Base-by-base conservation (phyloP, 23 tunicate genomes). In the Styela clava region DNA sequence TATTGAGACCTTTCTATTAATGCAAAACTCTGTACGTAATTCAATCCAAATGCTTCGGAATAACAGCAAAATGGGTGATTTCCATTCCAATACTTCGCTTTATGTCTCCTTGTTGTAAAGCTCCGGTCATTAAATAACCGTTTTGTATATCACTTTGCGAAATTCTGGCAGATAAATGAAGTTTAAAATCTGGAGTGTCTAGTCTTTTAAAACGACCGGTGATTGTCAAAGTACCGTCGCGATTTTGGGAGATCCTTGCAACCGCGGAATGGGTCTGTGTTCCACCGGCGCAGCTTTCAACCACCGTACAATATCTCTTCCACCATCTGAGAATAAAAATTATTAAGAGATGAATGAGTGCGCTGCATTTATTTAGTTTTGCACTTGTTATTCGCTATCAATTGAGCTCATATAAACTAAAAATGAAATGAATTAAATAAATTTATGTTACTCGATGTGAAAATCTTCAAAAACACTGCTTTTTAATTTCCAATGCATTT, bases 91-190 rank as follows among this genome's bases (percentile, higher is more conserved):
- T 85, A 21, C 68, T 67, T 21, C 86, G 74, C 67, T 87, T 87
- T 3, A 87, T 33, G 82, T 87, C 92, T 24, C 92, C 92, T 69
- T 84, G 83, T 79, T 87, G 92, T 51, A 87, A 68, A 24, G 92
- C 92, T 2, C 92, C 92, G 2, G 92, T 87, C 86, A 87, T 82
- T 24, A 87, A 30, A 79, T 87, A 87, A 16, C 92, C 92, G 69
- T 79, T 85, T 63, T 87, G 83, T 37, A 82, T 56, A 35, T 87
- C 92, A 69, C 72, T 79, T 61, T 76, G 69, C 22, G 85, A 78
- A 34, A 87, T 68, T 37, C 82, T 69, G 64, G 86, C 86, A 61
- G 86, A 77, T 30, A 87, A 74, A 79, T 87, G 92, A 26, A 87
- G 86, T 28, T 83, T 79, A 74, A 87, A 87, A 77, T 87, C 92